Base-by-base conservation (phyloP, 1,140 invertebrate genomes). In the Nymphalis io region DNA sequence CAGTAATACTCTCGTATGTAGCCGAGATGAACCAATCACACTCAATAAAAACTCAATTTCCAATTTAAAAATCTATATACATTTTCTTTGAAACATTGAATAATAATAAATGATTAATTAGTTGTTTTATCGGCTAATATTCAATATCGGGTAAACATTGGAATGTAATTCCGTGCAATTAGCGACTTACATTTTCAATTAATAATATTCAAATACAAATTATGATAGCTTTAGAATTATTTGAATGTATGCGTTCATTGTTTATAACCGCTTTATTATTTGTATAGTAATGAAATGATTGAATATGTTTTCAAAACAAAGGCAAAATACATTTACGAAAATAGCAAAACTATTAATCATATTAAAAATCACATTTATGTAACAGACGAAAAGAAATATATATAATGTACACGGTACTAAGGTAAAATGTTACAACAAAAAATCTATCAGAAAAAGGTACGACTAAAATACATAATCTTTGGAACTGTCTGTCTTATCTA, bases 181-280 rank as follows among this genome's bases (percentile, higher is more conserved):
- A 20, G 46, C 18, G 46, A 51, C 46, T 51, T 51, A 51, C 46
- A 51, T 51, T 20, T 51, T 51, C 46, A 51, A 51, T 51, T 48
- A 48, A 48, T 11, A 16, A 51, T 51, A 51, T 51, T 51, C 18
- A 51, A 51, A 51, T 18, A 51, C 46, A 16, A 21, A 51, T 51
- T 20, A 51, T 11, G 46, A 12, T 11, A 51, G 16, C 16, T 18
- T 6, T 51, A 20, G 16, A 20, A 20, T 20, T 20, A 51, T 20
- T 20, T 3, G 12, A 51, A 20, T 51, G 10, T 51, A 48, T 20
- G 16, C 20, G 20, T 51, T 51, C 46, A 20, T 51, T 51, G n/a
- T 11, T 8, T 10, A 12, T 51, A 33, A 33, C 10, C 27, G 27
- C 27, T 33, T 33, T 33, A 5, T 8, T 33, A 20, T 51, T 11